These are phyloP conservation scores for Drosophila sproati DNA, from an alignment of 1,140 invertebrate genomes.

Conservation along the genomic window DNA sequence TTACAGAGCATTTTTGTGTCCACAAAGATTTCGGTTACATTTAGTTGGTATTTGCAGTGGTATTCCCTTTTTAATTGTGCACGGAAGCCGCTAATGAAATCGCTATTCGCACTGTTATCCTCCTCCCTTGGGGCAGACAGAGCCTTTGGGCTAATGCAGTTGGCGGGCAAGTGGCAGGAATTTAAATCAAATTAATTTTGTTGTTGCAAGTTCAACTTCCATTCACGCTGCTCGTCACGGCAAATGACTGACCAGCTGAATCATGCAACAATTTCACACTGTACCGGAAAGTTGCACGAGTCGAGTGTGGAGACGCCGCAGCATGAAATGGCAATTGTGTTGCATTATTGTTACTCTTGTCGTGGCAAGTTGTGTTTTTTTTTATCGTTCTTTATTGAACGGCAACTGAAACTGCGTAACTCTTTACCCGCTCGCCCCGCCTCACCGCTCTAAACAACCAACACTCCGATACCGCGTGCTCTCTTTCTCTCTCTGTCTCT, in stretches of 20 bases:
- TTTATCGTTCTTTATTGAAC: slow-evolving; percentile 50
- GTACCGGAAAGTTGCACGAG: not conserved
- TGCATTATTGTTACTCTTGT: slow-evolving; percentile 15
- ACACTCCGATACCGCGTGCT: slow-evolving; percentile 16
- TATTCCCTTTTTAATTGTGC: not conserved
- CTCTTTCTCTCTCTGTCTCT: not conserved
- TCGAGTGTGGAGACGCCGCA: not conserved
- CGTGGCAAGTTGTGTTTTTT: slow-evolving; percentile 33
- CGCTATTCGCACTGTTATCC: not conserved
- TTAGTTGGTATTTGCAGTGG: not conserved
- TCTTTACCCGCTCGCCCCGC: not conserved
- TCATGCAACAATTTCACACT: slow-evolving; percentile 17
- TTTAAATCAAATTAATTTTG: slow-evolving; percentile 77
- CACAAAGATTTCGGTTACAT: not conserved
- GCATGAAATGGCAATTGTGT: not conserved
- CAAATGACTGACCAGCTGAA: slow-evolving; percentile 18
- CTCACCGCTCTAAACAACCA: slow-evolving; percentile 59
- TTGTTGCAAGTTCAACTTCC: slow-evolving; percentile 5
- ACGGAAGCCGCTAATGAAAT: not conserved
- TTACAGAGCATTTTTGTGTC: not conserved
- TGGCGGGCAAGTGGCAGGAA: slow-evolving; percentile 67
- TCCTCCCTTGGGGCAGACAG: not conserved
- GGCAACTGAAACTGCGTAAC: slow-evolving; percentile 60
- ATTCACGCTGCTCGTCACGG: slow-evolving; percentile 21
- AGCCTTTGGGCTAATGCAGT: slow-evolving; percentile 59